These are phyloP conservation scores for Coreius guichenoti DNA, from an alignment of 2,797 vertebrate species.

Conservation along the genomic window DNA sequence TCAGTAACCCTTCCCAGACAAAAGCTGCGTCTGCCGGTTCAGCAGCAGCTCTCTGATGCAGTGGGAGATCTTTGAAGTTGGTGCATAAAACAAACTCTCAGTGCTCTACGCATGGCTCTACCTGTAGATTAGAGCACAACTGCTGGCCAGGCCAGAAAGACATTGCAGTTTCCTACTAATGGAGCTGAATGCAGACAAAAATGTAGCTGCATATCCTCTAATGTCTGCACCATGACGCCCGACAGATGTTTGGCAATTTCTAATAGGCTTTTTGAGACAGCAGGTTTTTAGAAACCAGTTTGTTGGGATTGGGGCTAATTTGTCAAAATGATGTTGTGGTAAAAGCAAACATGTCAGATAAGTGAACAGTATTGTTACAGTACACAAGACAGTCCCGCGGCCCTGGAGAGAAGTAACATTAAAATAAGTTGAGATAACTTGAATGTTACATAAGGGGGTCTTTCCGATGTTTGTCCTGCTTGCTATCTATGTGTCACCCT, in stretches of 20 bases:
- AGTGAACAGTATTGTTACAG: neutral
- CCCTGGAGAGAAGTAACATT: neutral
- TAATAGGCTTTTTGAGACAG: neutral
- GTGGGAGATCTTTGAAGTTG: slow-evolving; percentile 76
- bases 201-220: neutral
- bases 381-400: neutral
- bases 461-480: neutral
- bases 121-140: slow-evolving; percentile 47
- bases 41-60: slow-evolving; percentile 75
- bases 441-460: neutral
- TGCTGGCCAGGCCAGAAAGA: slow-evolving; percentile 60
- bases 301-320: slow-evolving; percentile 27
- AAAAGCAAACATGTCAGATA: slow-evolving; percentile 11
- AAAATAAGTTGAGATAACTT: neutral
- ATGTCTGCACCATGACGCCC: neutral
- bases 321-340: slow-evolving; percentile 16
- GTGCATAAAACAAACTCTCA: slow-evolving; percentile 69
- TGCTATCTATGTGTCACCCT: neutral
- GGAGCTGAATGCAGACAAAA: slow-evolving; percentile 1
- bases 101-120: slow-evolving; percentile 42
- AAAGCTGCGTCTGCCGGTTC: slow-evolving; percentile 75
- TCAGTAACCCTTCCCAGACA: slow-evolving; percentile 82
- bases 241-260: neutral
- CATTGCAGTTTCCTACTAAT: neutral
- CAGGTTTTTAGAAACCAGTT: slow-evolving; percentile 22